Conservation (phyloP, 2,113 vertebrate genomes). For the Aplodontia rufa region DNA sequence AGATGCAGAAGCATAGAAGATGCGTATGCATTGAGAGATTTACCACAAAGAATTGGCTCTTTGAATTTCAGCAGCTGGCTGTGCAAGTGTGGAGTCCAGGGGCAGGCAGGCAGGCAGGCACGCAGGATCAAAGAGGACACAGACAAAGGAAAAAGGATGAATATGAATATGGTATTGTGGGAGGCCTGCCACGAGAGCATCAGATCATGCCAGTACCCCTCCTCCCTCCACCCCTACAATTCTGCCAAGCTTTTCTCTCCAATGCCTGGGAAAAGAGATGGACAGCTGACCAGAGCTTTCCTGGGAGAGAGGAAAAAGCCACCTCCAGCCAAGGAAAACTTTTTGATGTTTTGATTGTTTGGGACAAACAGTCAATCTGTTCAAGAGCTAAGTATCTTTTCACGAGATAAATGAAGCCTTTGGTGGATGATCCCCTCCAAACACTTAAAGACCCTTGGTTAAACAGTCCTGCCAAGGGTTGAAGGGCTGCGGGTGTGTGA, state of each 20-base stretch:
- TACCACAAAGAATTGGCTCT: neutral
- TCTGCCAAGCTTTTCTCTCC: neutral
- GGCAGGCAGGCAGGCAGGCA: neutral
- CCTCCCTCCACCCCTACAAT: accelerated
- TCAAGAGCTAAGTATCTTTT: slow-evolving; percentile 49
- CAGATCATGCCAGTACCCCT: neutral
- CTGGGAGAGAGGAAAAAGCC: neutral
- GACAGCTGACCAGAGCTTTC: neutral
- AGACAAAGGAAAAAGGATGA: neutral
- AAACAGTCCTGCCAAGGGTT: neutral
- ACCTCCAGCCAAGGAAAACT: neutral
- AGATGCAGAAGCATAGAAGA: neutral
- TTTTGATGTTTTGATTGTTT: slow-evolving; percentile 50
- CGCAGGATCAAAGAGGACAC: neutral
- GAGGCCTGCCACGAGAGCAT: neutral
- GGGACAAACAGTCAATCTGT: slow-evolving; percentile 42
- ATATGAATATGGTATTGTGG: accelerated
- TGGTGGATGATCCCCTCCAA: slow-evolving; percentile 41
- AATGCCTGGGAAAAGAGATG: neutral
- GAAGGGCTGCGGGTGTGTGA: neutral
- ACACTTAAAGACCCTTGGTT: slow-evolving; percentile 28
- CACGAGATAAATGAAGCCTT: slow-evolving; percentile 54
- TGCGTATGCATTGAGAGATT: neutral
- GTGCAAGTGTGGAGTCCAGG: neutral
- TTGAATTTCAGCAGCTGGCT: neutral